phyloP scores from a whole-genome alignment of 2,888 invertebrate genomes.

The Amiota minor region DNA sequence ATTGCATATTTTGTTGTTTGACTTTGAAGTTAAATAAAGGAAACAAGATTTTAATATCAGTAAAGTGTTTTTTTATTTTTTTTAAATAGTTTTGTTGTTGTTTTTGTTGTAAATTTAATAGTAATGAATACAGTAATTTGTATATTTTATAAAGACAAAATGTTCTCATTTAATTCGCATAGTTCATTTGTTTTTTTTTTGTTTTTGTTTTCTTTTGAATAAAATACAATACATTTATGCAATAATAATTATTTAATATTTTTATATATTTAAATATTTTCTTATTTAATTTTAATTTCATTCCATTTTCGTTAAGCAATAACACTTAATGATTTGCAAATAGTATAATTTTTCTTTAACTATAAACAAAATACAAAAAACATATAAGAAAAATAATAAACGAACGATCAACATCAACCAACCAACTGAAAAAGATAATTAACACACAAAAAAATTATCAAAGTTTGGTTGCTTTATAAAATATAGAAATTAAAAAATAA shows the following conservation, averaged over 20 bases:
- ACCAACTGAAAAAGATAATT: no score
- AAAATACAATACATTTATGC: slow-evolving; percentile 73
- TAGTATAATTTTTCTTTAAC: slow-evolving; percentile 34
- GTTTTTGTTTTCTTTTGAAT: slow-evolving; percentile 60
- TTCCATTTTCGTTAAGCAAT: slow-evolving; percentile 39
- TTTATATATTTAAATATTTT: slow-evolving; percentile 59
- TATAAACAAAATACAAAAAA: slow-evolving; percentile 51
- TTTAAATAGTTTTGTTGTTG: slow-evolving; percentile 46
- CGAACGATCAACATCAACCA: no score
- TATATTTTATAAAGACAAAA: slow-evolving; percentile 73
- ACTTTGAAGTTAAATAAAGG: slow-evolving; percentile 24
- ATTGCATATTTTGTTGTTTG: background rate
- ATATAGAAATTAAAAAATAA: slow-evolving; percentile 38
- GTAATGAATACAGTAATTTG: slow-evolving; percentile 65
- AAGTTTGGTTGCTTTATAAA: slow-evolving; percentile 57
- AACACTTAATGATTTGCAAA: slow-evolving; percentile 27
- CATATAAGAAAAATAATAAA: slow-evolving; percentile 1
- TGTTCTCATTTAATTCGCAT: slow-evolving; percentile 56
- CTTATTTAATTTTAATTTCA: slow-evolving; percentile 38
- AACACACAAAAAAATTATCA: slow-evolving; percentile 52
- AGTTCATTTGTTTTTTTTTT: slow-evolving; percentile 47
- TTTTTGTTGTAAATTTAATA: slow-evolving; percentile 71
- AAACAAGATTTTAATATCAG: slow-evolving; percentile 19
- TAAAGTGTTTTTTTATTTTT: background rate
- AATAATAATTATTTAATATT: slow-evolving; percentile 69